Base-by-base conservation (phyloP, 1,140 invertebrate genomes). In the Cyclargus thomasi region DNA sequence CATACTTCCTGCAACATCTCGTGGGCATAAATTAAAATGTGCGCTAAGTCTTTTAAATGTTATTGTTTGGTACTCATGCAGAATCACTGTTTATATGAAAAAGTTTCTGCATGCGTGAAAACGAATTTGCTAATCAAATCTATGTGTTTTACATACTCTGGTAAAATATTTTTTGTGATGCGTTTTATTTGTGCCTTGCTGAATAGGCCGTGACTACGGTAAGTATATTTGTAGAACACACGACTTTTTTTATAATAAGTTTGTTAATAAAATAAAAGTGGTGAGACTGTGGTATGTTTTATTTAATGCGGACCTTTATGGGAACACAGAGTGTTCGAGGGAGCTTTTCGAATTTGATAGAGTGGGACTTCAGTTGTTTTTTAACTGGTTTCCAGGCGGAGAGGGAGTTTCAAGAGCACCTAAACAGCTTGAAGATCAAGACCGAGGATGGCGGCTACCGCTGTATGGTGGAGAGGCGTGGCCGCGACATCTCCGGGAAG, bases 371-470 rank as follows among this genome's bases (percentile, higher is more conserved):
- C n/a, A 35, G 21, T 14, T 59, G 21, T 29, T 29, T 23, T n/a
- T 55, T n/a, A 36, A 57, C 67, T 68, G n/a, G 20, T 66, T 84
- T 79, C 16, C 74, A 90, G 88, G 88, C 86, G 8, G 88, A 90
- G 72, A 75, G 76, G 62, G 88, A 90, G 80, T 89, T 90, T 64
- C 78, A 80, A 65, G 78, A 86, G 23, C 86, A 90, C 67, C 68
- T 90, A 53, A 83, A 77, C 70, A 86, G 85, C 72, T 81, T 89
- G 74, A 86, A 89, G 80, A 82, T 90, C 63, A 76, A 74, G 62
- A 64, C 80, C 10, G 86, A 89, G 35, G 78, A 89, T 88, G 88
- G 80, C 17, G 74, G 11, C n/a, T 57, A 66, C 20, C 74, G 80
- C 4, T 73, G 72, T 63, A 87, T 90, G 85, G 82, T 88, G 73